Evolutionary conservation across 2,797 vertebrate genomes (phyloP).

Genomic region (Acanthurus lineatus): DNA sequence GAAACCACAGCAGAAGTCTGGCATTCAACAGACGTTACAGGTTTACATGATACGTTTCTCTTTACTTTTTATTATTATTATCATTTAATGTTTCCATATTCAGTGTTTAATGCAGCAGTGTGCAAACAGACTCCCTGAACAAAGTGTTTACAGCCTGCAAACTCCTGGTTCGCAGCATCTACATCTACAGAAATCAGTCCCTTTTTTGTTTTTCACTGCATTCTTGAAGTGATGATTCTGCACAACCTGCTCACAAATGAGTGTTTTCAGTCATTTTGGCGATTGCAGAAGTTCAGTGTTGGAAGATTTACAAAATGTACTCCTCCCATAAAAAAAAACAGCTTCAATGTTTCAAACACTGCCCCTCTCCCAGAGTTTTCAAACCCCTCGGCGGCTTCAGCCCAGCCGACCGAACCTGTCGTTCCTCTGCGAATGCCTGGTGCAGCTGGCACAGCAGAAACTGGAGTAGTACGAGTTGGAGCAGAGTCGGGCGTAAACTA

Average conservation of each 20-base stretch:
- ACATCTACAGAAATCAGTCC: constrained; percentile 10
- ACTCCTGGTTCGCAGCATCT: constrained; percentile 25
- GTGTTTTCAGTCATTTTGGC: constrained; percentile 51
- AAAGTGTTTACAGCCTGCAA: constrained; percentile 4
- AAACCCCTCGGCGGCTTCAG: constrained; percentile 23
- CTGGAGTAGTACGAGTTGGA: constrained; percentile 92
- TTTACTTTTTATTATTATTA: background rate
- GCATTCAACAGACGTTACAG: constrained; percentile 39
- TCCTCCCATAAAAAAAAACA: constrained; percentile 1
- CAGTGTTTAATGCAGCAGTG: constrained; percentile 46
- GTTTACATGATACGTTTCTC: constrained; percentile 5
- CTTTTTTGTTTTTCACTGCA: constrained; percentile 7
- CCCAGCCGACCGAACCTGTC: constrained; percentile 48
- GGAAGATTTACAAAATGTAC: constrained; percentile 23
- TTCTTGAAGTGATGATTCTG: constrained; percentile 12
- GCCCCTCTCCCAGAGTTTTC: background rate
- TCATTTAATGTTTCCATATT: constrained; percentile 18
- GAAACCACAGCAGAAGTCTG: background rate
- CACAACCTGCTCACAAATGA: constrained; percentile 7
- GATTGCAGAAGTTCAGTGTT: constrained; percentile 38
- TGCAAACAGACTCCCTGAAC: constrained; percentile 42
- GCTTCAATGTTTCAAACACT: background rate
- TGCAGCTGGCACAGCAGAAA: constrained; percentile 97
- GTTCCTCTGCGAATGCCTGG: constrained; percentile 72
- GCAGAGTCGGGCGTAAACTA: constrained; percentile 94